Evolutionary conservation across 1,140 invertebrate genomes (phyloP), one percentile per base, ranked within the genome.

Genomic region (Cherax quadricarinatus): DNA sequence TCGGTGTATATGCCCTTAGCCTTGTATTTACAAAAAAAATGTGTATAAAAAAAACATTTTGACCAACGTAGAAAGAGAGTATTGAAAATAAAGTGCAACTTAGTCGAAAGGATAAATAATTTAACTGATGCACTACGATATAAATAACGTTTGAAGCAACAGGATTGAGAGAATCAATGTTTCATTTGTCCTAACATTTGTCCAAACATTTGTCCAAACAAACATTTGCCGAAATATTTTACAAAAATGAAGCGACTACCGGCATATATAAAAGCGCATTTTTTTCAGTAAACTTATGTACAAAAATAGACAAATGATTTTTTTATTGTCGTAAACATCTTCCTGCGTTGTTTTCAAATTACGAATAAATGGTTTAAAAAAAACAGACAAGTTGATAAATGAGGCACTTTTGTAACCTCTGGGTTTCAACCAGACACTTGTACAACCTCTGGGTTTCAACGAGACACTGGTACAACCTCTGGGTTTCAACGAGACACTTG

Each of bases 161-260:
- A 75, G 70, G 70, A 75, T 75, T 30, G 6, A 75, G 12, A 75
- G 70, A 24, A 75, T 75, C 70, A 24, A 75, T 75, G 70, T 75
- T 75, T 75, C 70, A 75, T 75, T 75, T 75, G n/a, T 21, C 70
- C 9, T 0, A 2, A 24, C 24, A 6, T 75, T n/a, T n/a, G n/a
- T n/a, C n/a, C n/a, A n/a, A n/a, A n/a, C 70, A 75, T 75, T 75
- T 75, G n/a, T 21, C 70, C 9, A 6, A 2, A 24, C 24, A 6
- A n/a, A n/a, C n/a, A n/a, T n/a, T n/a, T n/a, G n/a, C n/a, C n/a
- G n/a, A n/a, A n/a, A n/a, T n/a, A n/a, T 75, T 75, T 75, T 75
- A 21, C 24, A 75, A 75, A 75, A n/a, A 75, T 75, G 70, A 75
- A 75, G n/a, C 70, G 70, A 75, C 30, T 75, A 75, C 1, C n/a